Evolutionary conservation across 2,797 vertebrate genomes (phyloP), one percentile per base, ranked within the genome.

Genomic region (Poeciliopsis infans): DNA sequence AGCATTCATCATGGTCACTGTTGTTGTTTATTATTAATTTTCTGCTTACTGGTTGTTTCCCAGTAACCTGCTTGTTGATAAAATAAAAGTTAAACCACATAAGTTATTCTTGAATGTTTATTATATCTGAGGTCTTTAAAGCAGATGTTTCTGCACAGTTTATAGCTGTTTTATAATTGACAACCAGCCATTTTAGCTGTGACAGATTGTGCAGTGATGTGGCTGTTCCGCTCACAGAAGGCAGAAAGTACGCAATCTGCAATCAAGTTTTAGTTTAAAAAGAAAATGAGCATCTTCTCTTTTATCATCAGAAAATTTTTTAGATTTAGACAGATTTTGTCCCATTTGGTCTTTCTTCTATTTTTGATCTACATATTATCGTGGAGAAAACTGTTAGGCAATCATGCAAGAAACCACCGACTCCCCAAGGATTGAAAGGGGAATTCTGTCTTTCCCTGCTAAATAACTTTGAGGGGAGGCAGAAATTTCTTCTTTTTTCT

Each of bases 401-500:
- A 41, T 83, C 61, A 79, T 83, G 75, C 79, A 89, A 89, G 86
- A 91, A 92, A 88, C 84, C 78, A 81, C 75, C 73, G 76, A 74
- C 85, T 61, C 86, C 78, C 74, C 80, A 51, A 74, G 5, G 28
- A 82, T 69, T 59, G 15, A 33, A 69, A 66, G 78, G 82, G 87
- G 81, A 87, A 78, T 47, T 77, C 77, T 78, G 70, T 71, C 45
- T 61, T 46, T 11, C n/a, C 33, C 25, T 36, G 16, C 77, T 43
- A 7, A 59, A 84, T n/a, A 68, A 69, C 74, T 80, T 64, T 18
- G 41, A 82, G 51, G 46, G 49, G 71, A 72, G 75, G 53, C 79
- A 66, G 46, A 46, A 74, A 31, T 69, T 80, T 49, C n/a, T 59
- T 53, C 59, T 3, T 1, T 41, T 53, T 59, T 3, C 1, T 15